Evolutionary conservation across 1,140 invertebrate genomes (phyloP), one percentile per base, ranked within the genome.

Genomic region (Melitaea cinxia): DNA sequence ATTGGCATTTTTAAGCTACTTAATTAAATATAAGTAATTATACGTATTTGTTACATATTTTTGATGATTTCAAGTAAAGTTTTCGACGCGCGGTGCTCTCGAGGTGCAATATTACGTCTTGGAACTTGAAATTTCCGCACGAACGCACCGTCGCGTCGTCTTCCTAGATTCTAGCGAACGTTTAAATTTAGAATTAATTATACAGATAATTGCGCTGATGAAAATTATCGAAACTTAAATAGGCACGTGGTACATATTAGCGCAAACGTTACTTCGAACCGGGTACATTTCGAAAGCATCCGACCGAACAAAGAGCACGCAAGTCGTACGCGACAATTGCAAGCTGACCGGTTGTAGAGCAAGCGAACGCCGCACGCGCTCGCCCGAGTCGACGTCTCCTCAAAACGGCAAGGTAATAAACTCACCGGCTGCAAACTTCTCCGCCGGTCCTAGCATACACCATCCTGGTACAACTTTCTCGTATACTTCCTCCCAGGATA

Each of bases 401-500:
- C 75, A 73, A 79, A 80, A 77, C 53, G 52, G 62, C 58, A 45
- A 65, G 57, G 49, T 68, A 71, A 50, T 68, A 52, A 72, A 89
- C 85, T 68, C 83, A 90, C 88, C 88, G 66, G 85, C 82, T 39
- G 79, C 70, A 53, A 83, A 73, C 82, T 82, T 86, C 73, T 88
- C 82, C 58, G 74, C 49, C 68, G 69, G 72, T 23, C 77, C 75
- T 67, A 90, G 73, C 69, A 70, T 59, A 26, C 54, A 26, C 85
- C 84, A 90, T 30, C 80, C 79, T 4, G 85, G 88, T 39, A 90
- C 83, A 30, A 90, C 85, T 58, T 67, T 77, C 66, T 78, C 78
- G 75, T 77, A 90, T 1, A 90, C 81, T 60, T 90, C 85, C 65
- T 88, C 85, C 88, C 88, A 90, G 70, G 78, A 83, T 49, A 77